Base-by-base conservation (phyloP, 2,888 invertebrate species). In the Lasioglossum lativentre region DNA sequence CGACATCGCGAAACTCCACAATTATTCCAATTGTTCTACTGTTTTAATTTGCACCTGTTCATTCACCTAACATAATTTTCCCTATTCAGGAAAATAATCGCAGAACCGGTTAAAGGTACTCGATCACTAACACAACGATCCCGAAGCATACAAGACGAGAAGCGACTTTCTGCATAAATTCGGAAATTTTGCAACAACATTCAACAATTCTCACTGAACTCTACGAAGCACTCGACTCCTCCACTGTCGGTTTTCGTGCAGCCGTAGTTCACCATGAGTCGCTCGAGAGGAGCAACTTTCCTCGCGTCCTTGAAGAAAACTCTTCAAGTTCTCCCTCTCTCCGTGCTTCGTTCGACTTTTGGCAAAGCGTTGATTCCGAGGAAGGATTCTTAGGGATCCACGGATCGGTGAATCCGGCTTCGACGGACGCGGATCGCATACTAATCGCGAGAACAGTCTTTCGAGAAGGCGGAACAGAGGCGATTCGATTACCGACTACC, bases 181-280 rank as follows among this genome's bases (percentile, higher is more conserved):
- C 2, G 19, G 19, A 47, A 19, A 47, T 52, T 23, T 8, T 19
- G 8, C 47, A 52, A 52, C 47, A 52, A 52, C 23, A 52, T 52
- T 8, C 47, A 52, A 52, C 47, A 8, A 52, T 52, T 88, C 92
- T 92, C 90, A 90, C 92, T 96, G 96, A 97, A 96, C 96, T 97
- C 97, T 93, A 97, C 95, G 96, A 96, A 97, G 95, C 96, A 97
- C 96, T 97, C 97, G 95, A 96, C 96, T 95, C 97, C 97, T 91
- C 97, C 97, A 85, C 97, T 97, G 92, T 96, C 96, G 94, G 96
- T 97, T 95, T 96, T 96, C 94, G 96, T 95, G 95, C 96, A 96
- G 94, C 96, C 97, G 95, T 96, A 96, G 95, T 96, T 96, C 96
- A 97, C 97, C 91, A 93, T 93, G 82, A 27, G 27, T 82, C 88